Conservation (phyloP, 2,113 vertebrate species). For the Aphyosemion australe region DNA sequence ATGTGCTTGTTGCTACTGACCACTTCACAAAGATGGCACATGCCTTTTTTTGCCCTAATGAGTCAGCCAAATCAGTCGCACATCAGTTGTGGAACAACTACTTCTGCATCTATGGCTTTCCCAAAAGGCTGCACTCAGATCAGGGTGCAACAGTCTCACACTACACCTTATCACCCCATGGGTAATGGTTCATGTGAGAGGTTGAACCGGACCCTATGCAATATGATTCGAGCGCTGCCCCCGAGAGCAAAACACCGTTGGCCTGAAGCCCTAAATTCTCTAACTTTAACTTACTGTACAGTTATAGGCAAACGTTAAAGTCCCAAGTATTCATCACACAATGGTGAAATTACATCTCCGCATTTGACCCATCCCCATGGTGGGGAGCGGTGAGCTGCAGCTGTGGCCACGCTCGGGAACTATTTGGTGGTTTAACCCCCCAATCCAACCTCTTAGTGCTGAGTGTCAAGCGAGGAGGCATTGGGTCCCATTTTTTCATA, state of each 20-base stretch:
- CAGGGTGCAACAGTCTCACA: conserved; percentile 6
- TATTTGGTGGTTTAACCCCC: too few species aligned
- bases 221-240: neutral
- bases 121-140: neutral
- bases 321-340: too few species aligned
- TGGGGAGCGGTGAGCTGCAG: too few species aligned
- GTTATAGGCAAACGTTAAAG: too few species aligned
- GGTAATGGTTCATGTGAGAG: conserved; percentile 3
- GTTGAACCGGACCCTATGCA: neutral
- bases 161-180: neutral
- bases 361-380: too few species aligned
- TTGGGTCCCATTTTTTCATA: too few species aligned
- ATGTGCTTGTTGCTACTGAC: neutral
- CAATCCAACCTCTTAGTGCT: too few species aligned
- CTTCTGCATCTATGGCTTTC: neutral
- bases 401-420: too few species aligned
- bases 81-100: conserved; percentile 12
- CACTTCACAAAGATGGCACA: conserved; percentile 10
- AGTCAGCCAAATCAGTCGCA: neutral
- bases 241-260: conserved; percentile 3
- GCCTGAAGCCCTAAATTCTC: neutral
- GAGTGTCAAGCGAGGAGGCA: too few species aligned
- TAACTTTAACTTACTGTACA: conserved; percentile 4
- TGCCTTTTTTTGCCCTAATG: conserved; percentile 1
- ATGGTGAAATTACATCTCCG: too few species aligned